Evolutionary conservation across 2,888 invertebrate genomes (phyloP).

Genomic region (Spisula subtruncata): DNA sequence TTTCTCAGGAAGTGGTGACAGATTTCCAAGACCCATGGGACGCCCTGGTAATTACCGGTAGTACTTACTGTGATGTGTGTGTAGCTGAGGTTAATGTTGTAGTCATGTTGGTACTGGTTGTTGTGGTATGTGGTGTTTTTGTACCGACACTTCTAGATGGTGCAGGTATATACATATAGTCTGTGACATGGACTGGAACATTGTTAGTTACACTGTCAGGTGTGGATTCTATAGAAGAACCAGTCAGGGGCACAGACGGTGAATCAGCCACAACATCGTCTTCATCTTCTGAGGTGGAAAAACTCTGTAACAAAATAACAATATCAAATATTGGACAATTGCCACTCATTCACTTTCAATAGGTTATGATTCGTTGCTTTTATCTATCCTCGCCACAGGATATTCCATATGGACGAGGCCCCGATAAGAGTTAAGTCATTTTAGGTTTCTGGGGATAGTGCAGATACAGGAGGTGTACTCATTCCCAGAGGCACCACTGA

Average conservation of each 20-base stretch:
- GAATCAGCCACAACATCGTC: constrained; percentile 64
- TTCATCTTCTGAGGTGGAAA: constrained; percentile 79
- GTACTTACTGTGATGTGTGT: not conserved
- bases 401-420: too few species aligned
- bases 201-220: constrained; percentile 14
- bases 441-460: too few species aligned
- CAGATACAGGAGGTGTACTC: too few species aligned
- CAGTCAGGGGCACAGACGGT: constrained; percentile 30
- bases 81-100: not conserved
- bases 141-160: not conserved
- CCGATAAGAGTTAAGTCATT: too few species aligned
- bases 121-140: not conserved
- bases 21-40: too few species aligned
- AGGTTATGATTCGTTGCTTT: too few species aligned
- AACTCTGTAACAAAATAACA: constrained; percentile 34
- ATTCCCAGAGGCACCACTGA: too few species aligned
- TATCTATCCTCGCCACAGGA: too few species aligned
- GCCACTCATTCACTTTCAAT: too few species aligned
- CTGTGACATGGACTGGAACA: constrained; percentile 24
- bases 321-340: too few species aligned
- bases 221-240: constrained; percentile 23
- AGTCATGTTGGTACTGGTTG: not conserved
- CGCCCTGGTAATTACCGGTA: too few species aligned
- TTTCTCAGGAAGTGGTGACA: too few species aligned
- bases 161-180: not conserved